phyloP scores from a whole-genome alignment of 1,140 invertebrate species.

The Drosophila auraria region DNA sequence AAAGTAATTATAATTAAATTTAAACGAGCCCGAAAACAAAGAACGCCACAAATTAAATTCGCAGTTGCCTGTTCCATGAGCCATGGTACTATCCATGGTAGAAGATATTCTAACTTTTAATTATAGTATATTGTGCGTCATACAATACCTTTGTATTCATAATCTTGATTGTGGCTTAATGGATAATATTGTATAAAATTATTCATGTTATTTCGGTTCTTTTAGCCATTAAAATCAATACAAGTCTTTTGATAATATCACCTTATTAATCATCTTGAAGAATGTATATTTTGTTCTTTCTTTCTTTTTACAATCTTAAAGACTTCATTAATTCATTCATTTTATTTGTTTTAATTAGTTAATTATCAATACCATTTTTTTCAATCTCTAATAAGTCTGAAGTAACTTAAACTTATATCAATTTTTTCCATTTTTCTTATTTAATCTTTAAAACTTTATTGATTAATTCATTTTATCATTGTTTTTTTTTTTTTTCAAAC shows the following conservation, averaged over 20 bases:
- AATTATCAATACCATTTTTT: too few relatives aligned
- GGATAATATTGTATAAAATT: not conserved
- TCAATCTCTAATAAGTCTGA: too few relatives aligned
- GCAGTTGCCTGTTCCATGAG: constrained; percentile 13
- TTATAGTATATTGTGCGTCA: not conserved
- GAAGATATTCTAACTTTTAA: not conserved
- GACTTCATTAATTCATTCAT: not conserved
- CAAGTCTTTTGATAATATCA: too few relatives aligned
- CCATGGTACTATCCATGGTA: not conserved
- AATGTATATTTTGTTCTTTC: not conserved
- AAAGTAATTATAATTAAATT: constrained; percentile 30
- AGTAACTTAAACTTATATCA: too few relatives aligned
- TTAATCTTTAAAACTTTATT: too few relatives aligned
- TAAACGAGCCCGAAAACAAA: constrained; percentile 31
- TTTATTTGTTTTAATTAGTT: too few relatives aligned
- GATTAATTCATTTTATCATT: too few relatives aligned
- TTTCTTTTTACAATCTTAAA: not conserved
- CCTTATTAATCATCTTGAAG: too few relatives aligned
- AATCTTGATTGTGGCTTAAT: not conserved
- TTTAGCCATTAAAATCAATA: too few relatives aligned
- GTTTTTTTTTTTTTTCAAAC: too few relatives aligned
- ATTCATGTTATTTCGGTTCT: not conserved
- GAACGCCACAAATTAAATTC: constrained; percentile 16
- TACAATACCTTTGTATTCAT: not conserved
- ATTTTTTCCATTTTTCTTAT: too few relatives aligned